Conservation (phyloP, 1,140 invertebrate species). For the Drosophila simulans region DNA sequence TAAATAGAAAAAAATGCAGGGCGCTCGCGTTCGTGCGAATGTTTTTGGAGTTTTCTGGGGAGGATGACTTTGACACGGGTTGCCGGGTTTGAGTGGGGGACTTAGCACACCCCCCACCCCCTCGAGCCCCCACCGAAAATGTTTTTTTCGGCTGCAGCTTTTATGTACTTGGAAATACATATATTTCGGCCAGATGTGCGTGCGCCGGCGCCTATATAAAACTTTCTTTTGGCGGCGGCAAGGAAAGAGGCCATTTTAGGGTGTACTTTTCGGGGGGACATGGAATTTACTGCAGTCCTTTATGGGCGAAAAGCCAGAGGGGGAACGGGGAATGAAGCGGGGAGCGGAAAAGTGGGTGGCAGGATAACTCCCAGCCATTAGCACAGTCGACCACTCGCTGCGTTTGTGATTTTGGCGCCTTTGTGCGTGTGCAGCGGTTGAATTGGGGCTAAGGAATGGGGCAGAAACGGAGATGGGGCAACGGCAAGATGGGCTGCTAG, state of each 20-base stretch:
- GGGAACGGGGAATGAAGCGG: background rate
- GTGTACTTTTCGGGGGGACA: constrained; percentile 16
- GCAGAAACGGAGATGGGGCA: background rate
- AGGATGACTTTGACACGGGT: constrained; percentile 72
- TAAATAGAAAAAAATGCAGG: constrained; percentile 74
- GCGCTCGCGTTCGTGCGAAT: constrained; percentile 58
- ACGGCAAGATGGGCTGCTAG: constrained; percentile 1
- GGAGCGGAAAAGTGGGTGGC: too few relatives aligned
- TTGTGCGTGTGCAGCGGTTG: constrained; percentile 76
- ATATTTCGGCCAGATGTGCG: constrained; percentile 48
- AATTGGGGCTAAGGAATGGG: background rate
- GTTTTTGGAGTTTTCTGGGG: constrained; percentile 14
- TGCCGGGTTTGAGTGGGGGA: constrained; percentile 7
- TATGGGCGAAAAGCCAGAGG: constrained; percentile 40
- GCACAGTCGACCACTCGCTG: constrained; percentile 67
- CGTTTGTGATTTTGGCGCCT: constrained; percentile 82
- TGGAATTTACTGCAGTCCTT: constrained; percentile 71
- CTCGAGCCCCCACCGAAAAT: background rate
- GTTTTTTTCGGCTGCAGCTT: constrained; percentile 64
- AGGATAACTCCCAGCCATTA: constrained; percentile 17
- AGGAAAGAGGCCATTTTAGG: background rate
- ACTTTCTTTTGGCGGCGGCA: constrained; percentile 11
- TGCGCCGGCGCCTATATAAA: constrained; percentile 60
- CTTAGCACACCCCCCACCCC: background rate
- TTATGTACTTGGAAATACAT: constrained; percentile 27